Evolutionary conservation across 1,140 invertebrate species (phyloP).

Genomic region (Drosophila seguyi): DNA sequence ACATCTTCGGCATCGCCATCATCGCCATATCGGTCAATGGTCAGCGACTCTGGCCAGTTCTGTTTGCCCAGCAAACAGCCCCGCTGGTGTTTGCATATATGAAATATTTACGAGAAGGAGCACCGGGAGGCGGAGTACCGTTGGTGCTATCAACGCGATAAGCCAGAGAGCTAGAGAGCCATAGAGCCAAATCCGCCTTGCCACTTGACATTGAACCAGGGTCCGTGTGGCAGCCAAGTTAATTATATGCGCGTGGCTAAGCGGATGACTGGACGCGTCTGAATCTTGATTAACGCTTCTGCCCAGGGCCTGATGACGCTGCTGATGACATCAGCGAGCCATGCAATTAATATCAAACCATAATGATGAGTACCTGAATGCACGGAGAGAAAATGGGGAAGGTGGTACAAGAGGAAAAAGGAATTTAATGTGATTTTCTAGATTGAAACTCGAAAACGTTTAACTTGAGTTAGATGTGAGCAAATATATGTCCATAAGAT

Average conservation of each 20-base stretch:
- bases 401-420: neutral
- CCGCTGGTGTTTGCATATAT: slow-evolving; percentile 71
- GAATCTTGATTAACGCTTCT: slow-evolving; percentile 74
- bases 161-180: slow-evolving; percentile 24
- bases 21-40: slow-evolving; percentile 73
- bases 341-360: slow-evolving; percentile 76
- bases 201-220: slow-evolving; percentile 78
- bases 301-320: slow-evolving; percentile 41
- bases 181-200: slow-evolving; percentile 47
- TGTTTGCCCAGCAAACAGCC: slow-evolving; percentile 65
- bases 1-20: slow-evolving; percentile 38
- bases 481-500: no score
- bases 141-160: slow-evolving; percentile 67
- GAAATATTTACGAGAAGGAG: slow-evolving; percentile 62
- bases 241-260: slow-evolving; percentile 78
- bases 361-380: slow-evolving; percentile 61
- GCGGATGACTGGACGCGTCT: slow-evolving; percentile 56
- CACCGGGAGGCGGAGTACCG: slow-evolving; percentile 38
- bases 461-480: no score
- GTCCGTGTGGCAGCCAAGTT: slow-evolving; percentile 65
- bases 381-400: neutral
- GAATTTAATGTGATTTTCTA: neutral
- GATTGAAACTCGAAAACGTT: neutral
- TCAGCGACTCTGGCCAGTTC: slow-evolving; percentile 71
- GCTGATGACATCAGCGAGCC: slow-evolving; percentile 73